phyloP scores from a whole-genome alignment of 1,140 invertebrate genomes.

The Sarcophaga bullata region DNA sequence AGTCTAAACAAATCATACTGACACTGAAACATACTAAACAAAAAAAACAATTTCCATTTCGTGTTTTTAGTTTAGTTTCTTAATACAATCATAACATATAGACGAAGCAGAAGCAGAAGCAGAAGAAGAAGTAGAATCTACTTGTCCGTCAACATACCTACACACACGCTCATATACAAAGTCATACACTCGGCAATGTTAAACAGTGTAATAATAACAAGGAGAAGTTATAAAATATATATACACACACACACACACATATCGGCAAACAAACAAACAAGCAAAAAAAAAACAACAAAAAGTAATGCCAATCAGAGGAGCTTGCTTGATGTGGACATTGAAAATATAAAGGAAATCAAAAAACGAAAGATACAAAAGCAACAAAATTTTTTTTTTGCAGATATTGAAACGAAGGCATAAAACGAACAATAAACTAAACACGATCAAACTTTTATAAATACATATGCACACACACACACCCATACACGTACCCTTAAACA shows the following conservation, averaged over 20 bases:
- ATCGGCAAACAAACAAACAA: not conserved
- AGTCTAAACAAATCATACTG: constrained; percentile 22
- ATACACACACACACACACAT: constrained; percentile 1
- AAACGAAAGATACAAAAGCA: not conserved
- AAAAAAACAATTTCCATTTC: not conserved
- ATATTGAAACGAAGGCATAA: not conserved
- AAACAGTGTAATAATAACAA: constrained; percentile 3
- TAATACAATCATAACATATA: not conserved
- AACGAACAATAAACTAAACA: constrained; percentile 25
- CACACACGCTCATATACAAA: constrained; percentile 10
- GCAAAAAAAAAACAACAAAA: not conserved
- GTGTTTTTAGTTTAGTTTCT: not conserved
- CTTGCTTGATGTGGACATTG: not conserved
- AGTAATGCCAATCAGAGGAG: constrained; percentile 20
- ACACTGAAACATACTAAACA: constrained; percentile 1
- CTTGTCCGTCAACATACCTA: constrained; percentile 35
- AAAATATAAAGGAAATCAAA: not conserved
- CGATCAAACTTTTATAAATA: not conserved
- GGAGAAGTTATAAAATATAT: not conserved
- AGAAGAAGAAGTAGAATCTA: constrained; percentile 20
- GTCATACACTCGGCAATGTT: not conserved
- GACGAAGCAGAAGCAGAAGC: not conserved
- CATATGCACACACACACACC: not conserved
- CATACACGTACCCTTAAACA: not conserved
- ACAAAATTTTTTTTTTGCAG: not conserved